Conservation (phyloP, 2,797 vertebrate genomes). For the Phylloscopus collybita region DNA sequence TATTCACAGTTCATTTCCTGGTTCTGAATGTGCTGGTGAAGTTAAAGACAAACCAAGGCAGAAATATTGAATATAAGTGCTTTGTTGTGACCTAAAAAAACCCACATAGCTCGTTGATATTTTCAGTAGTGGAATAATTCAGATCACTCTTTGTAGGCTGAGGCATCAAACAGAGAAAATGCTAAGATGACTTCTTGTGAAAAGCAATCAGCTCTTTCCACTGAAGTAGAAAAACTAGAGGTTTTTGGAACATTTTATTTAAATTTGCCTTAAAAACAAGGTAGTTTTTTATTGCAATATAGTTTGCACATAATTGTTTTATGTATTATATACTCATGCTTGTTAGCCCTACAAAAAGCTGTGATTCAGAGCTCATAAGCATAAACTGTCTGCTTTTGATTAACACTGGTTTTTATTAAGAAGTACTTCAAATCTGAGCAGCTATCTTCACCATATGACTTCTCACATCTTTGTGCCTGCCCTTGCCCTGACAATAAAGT, state of each 20-base stretch:
- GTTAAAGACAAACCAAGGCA: background rate
- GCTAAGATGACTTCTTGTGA: background rate
- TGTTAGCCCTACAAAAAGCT: background rate
- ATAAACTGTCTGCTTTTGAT: background rate
- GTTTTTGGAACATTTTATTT: background rate
- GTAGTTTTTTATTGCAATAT: background rate
- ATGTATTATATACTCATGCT: background rate
- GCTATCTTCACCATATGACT: background rate
- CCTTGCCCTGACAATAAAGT: background rate
- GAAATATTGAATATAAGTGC: conserved; percentile 11
- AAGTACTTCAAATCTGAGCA: background rate
- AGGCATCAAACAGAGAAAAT: conserved; percentile 13
- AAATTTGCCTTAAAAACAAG: background rate
- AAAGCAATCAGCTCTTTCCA: conserved; percentile 24
- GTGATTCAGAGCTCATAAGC: background rate
- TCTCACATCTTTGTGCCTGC: background rate
- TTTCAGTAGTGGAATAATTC: conserved; percentile 7
- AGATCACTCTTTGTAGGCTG: background rate
- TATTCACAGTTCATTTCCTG: background rate
- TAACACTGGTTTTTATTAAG: background rate
- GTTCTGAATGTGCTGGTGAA: background rate
- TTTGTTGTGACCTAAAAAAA: background rate
- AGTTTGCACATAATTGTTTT: background rate
- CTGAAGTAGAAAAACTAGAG: conserved; percentile 2
- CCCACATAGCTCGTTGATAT: background rate